Base-by-base conservation (phyloP, 2,888 invertebrate species). In the Biston betularia region DNA sequence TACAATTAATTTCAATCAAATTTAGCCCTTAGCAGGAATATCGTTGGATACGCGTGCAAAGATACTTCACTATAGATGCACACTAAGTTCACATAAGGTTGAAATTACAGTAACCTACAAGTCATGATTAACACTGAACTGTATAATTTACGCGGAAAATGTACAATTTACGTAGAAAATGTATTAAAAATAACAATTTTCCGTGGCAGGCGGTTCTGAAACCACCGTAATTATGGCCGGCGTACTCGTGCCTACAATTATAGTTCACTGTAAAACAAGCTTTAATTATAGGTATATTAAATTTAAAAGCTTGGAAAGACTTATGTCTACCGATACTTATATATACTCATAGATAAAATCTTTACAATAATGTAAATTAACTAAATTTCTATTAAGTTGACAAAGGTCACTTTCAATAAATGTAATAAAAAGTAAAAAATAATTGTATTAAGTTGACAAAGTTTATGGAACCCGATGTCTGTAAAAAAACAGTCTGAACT, bases 181-280 rank as follows among this genome's bases (percentile, higher is more conserved):
- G 45, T 66, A 52, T 64, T 58, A 63, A 63, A 70, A 68, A 70
- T 62, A 67, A 59, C 64, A 65, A 67, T 67, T 65, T 65, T 55
- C 48, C 48, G 5, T 34, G 15, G 52, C 53, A 56, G 59, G 61
- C 50, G 46, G 50, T 24, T 45, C 56, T 11, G 34, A 49, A 64
- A 54, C 15, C 57, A 6, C 53, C 35, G 44, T 70, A 59, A 65
- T 65, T 52, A 57, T 45, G 24, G 35, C n/a, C 48, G 14, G 34
- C 40, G 33, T 40, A 24, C 49, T 45, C 57, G 35, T 12, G 49
- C 42, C 62, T 54, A 63, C 58, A 70, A 70, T 67, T 70, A 67
- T 44, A 38, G 44, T 34, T 49, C 34, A 33, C 44, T 14, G 52
- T 33, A 35, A 46, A 63, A 69, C 59, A 63, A 60, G 65, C 53